These are phyloP conservation scores for Halictus quadricinctus DNA, from an alignment of 2,888 invertebrate species.

Conservation along the genomic window DNA sequence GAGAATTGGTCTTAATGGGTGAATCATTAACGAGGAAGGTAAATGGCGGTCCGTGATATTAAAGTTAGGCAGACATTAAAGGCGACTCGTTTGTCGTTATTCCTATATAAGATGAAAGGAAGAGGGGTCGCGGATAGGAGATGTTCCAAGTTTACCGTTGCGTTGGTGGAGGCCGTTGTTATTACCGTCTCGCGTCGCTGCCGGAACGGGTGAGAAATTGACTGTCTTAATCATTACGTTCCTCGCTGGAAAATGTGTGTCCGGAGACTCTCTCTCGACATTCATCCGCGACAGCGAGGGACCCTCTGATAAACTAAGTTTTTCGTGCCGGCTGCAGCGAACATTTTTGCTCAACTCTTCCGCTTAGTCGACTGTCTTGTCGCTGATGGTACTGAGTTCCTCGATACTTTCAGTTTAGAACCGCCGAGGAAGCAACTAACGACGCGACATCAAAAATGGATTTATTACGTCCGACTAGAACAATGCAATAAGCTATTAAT, in stretches of 20 bases:
- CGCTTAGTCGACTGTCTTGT: neutral
- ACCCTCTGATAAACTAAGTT: conserved; percentile 5
- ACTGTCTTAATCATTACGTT: conserved; percentile 56
- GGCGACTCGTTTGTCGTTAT: conserved; percentile 59
- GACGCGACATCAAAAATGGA: neutral
- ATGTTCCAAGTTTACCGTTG: conserved; percentile 53
- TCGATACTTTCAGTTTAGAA: neutral
- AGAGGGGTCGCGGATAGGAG: conserved; percentile 29
- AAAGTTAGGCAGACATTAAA: conserved; percentile 62
- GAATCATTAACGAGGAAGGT: conserved; percentile 55
- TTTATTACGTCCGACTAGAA: neutral
- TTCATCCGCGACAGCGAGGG: neutral
- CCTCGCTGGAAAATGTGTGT: conserved; percentile 25
- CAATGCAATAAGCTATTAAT: neutral
- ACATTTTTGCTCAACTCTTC: conserved; percentile 5
- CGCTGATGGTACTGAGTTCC: neutral
- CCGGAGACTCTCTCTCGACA: conserved; percentile 7
- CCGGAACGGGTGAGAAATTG: conserved; percentile 54
- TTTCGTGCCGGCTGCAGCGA: conserved; percentile 1
- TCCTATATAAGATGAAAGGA: conserved; percentile 51
- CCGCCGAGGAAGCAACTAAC: neutral
- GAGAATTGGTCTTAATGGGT: conserved; percentile 57
- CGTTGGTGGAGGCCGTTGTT: conserved; percentile 48
- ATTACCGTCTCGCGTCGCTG: conserved; percentile 47
- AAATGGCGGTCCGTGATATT: conserved; percentile 53